Evolutionary conservation across 2,797 vertebrate species (phyloP), one percentile per base, ranked within the genome.

Genomic region (Falco rusticolus): DNA sequence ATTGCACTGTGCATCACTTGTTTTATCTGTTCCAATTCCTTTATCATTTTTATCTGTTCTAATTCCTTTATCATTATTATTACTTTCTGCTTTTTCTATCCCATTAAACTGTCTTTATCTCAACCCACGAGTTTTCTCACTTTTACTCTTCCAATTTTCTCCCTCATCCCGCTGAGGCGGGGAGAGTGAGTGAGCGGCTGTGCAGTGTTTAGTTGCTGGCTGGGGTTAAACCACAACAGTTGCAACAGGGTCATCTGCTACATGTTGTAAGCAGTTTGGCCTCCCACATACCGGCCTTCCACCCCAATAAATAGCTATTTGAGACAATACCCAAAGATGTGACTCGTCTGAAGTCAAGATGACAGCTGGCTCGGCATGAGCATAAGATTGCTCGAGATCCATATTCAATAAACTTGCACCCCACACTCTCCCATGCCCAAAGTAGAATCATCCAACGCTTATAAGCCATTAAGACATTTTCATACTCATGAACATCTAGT

Each of bases 261-360:
- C 29, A 56, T 0, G 0, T 1, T 51, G 19, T 5, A 50, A 31
- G 6, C 1, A 1, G 0, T 39, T 41, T 60, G 71, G 24, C 71
- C 64, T 82, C 53, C 34, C 17, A 16, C 16, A 2, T 37, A 64
- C 26, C 16, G 3, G 26, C 29, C 39, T 61, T 61, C 61, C 84
- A 76, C 20, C n/a, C 63, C 31, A n/a, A 13, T 1, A 9, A 69
- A 51, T 5, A 65, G 43, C 53, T 63, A 6, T 66, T 29, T 20
- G 21, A 63, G 48, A 31, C 43, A 77, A 20, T 1, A 63, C 1
- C 53, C 76, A 56, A 24, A 64, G 69, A 20, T 4, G 9, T 41
- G 34, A 13, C 57, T 43, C 39, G 13, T 45, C 22, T 50, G 68
- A 41, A 41, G 48, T 1, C 11, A 63, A 14, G 41, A 57, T 2